Percentiles rank a stretch among this genome's conserved stretches.
phyloP scores from a whole-genome alignment of 2,888 invertebrate genomes.

The Agonopterix subpropinquella region DNA sequence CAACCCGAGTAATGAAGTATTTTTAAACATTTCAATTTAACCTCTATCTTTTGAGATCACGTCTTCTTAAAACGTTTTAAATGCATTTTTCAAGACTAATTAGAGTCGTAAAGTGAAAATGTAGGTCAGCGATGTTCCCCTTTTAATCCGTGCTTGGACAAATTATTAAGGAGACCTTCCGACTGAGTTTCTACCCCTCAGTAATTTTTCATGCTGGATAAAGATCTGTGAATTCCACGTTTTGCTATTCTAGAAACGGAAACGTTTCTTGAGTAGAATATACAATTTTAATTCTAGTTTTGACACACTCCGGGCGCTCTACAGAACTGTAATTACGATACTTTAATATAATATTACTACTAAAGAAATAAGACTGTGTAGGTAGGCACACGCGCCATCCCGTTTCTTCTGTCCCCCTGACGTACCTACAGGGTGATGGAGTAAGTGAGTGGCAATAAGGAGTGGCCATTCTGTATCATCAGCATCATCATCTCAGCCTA shows the following conservation, averaged over 20 bases:
- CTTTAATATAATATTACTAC: no score
- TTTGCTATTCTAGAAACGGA: no score
- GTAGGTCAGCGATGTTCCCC: conserved; percentile 3
- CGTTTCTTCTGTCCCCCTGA: background rate
- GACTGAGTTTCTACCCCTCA: background rate
- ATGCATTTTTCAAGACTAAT: conserved; percentile 7
- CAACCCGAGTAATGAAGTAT: background rate
- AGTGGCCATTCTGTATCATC: background rate
- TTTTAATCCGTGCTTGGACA: conserved; percentile 5
- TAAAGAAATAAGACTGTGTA: no score
- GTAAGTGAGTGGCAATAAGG: no score
- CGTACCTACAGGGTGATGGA: no score
- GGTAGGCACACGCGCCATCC: background rate
- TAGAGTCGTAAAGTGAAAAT: conserved; percentile 7
- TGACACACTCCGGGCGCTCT: background rate
- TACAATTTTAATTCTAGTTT: background rate
- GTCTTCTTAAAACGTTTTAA: conserved; percentile 1
- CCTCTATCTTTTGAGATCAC: conserved; percentile 1
- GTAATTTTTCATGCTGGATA: background rate
- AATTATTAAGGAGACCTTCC: conserved; percentile 1
- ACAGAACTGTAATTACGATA: no score
- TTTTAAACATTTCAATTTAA: background rate
- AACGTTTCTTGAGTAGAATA: no score
- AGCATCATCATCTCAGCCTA: no score
- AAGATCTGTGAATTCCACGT: background rate